These are phyloP conservation scores for Callaeas wilsoni DNA, from an alignment of 2,113 vertebrate species.

Conservation along the genomic window DNA sequence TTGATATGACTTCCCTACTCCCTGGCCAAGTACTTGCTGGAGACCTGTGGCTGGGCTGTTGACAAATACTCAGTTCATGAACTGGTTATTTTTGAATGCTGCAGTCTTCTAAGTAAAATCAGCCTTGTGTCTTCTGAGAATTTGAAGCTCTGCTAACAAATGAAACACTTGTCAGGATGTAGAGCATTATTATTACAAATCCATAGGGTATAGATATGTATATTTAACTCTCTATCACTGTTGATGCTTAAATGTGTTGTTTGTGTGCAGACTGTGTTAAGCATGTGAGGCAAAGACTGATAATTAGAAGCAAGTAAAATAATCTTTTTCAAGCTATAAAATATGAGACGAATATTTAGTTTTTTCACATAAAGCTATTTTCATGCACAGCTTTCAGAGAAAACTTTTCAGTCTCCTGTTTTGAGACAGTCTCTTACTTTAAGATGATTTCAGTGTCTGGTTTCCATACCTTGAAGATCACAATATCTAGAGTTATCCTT, in stretches of 20 bases:
- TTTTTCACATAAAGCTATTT: background rate
- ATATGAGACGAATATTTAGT: background rate
- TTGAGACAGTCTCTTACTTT: background rate
- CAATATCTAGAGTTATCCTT: background rate
- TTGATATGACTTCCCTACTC: rapidly evolving
- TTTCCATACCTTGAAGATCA: background rate
- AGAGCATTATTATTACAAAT: background rate
- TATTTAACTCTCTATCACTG: background rate
- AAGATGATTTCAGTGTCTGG: background rate
- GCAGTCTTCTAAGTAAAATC: background rate
- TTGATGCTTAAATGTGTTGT: background rate
- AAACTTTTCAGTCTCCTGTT: background rate
- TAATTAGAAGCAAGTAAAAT: background rate
- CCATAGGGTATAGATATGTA: background rate
- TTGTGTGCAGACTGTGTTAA: background rate
- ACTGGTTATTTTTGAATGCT: background rate
- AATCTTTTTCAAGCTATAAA: background rate
- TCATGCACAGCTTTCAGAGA: background rate
- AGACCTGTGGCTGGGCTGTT: background rate
- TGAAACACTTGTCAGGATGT: background rate
- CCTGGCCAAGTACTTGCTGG: background rate
- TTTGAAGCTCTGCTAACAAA: background rate
- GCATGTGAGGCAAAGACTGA: background rate
- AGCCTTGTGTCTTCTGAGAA: background rate
- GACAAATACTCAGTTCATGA: background rate